These are phyloP conservation scores for Sussaba pulchella DNA, from an alignment of 2,888 invertebrate species.

Conservation along the genomic window DNA sequence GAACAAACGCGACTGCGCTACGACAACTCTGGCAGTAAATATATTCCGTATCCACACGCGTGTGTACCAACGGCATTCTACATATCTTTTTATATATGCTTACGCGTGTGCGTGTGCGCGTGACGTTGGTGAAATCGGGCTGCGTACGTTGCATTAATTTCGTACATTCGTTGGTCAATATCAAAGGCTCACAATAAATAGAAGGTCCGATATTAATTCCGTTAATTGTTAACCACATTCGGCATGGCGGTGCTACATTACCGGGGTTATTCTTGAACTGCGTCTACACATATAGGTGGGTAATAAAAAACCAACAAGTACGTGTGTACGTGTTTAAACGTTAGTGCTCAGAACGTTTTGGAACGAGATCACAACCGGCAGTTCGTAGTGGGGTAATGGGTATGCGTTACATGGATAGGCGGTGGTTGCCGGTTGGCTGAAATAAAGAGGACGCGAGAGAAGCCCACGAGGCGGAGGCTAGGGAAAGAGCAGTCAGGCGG, in stretches of 20 bases:
- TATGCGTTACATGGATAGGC: constrained; percentile 27
- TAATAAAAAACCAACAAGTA: constrained; percentile 26
- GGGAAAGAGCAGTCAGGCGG: constrained; percentile 30
- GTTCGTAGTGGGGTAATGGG: constrained; percentile 67
- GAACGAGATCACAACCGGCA: constrained; percentile 59
- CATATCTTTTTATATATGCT: not conserved
- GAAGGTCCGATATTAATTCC: constrained; percentile 78
- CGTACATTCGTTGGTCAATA: constrained; percentile 70
- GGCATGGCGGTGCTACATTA: constrained; percentile 49
- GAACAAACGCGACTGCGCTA: constrained; percentile 55
- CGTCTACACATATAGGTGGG: not conserved
- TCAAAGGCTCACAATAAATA: constrained; percentile 78
- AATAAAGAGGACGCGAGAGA: constrained; percentile 56
- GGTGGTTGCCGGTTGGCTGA: constrained; percentile 51
- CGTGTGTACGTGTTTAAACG: constrained; percentile 36
- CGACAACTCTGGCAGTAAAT: constrained; percentile 12
- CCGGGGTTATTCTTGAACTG: constrained; percentile 38
- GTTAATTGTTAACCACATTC: constrained; percentile 77
- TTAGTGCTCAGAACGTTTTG: constrained; percentile 43
- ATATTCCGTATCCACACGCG: constrained; percentile 21
- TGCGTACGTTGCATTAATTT: constrained; percentile 51
- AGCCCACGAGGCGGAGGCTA: constrained; percentile 35
- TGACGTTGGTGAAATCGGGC: constrained; percentile 16
- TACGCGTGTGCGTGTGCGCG: not conserved
- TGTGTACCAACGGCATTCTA: not conserved